Conservation (phyloP, 2,888 invertebrate species). For the Rhingia campestris region DNA sequence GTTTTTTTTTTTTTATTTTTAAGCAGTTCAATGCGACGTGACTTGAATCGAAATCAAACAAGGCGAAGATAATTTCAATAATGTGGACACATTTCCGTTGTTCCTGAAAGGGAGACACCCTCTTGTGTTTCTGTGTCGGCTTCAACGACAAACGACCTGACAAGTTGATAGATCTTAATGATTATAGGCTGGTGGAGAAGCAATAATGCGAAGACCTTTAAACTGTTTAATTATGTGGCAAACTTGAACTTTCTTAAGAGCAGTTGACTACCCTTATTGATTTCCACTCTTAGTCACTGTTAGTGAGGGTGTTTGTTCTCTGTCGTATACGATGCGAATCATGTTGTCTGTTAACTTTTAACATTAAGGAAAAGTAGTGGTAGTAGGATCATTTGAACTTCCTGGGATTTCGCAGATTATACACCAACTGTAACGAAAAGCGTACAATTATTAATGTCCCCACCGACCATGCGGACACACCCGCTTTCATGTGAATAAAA, state of each 20-base stretch:
- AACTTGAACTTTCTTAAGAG: slow-evolving; percentile 45
- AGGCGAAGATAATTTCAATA: slow-evolving; percentile 66
- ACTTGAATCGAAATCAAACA: slow-evolving; percentile 59
- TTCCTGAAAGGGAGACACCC: slow-evolving; percentile 40
- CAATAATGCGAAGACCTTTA: slow-evolving; percentile 55
- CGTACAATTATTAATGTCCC: slow-evolving; percentile 10
- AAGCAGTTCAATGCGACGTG: slow-evolving; percentile 62
- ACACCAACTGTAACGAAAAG: not conserved
- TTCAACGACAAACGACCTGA: slow-evolving; percentile 59
- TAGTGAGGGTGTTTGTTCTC: not conserved
- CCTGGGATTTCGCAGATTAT: not conserved
- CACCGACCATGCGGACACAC: not conserved
- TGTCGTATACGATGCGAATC: not conserved
- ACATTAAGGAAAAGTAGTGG: not conserved
- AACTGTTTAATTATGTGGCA: slow-evolving; percentile 69
- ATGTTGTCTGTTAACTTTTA: not conserved
- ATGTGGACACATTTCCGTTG: slow-evolving; percentile 65
- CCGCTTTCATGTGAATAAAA: slow-evolving; percentile 18
- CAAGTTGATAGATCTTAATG: slow-evolving; percentile 68
- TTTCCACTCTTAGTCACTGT: slow-evolving; percentile 6
- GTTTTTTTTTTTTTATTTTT: slow-evolving; percentile 33
- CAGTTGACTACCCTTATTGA: slow-evolving; percentile 46
- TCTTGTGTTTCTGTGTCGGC: slow-evolving; percentile 6
- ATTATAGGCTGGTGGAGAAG: slow-evolving; percentile 55
- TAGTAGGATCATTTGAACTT: not conserved